Percentiles rank a stretch among this genome's conserved stretches.
Conservation (phyloP, 2,113 vertebrate genomes). For the Cavia aperea region DNA sequence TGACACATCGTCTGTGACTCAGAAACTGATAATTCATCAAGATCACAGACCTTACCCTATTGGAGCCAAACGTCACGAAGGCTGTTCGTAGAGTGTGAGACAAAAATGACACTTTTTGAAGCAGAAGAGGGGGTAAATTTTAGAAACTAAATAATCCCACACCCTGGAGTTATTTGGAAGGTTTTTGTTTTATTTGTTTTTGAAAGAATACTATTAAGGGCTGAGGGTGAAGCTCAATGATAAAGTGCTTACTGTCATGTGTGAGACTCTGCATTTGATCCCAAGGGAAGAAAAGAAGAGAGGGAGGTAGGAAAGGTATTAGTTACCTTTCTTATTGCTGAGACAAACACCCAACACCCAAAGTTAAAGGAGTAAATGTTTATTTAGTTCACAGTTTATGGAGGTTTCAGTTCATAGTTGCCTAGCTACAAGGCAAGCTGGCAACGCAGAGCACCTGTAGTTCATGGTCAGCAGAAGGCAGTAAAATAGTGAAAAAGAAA, state of each 20-base stretch:
- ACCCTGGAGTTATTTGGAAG: not conserved
- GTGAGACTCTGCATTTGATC: not conserved
- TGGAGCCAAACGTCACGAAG: not conserved
- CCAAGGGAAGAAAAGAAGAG: not conserved
- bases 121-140: not conserved
- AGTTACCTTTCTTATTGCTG: not conserved
- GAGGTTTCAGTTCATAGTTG: not conserved
- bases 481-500: not conserved
- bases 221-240: not conserved
- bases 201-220: not conserved
- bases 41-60: not conserved
- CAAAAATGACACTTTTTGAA: not conserved
- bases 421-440: not conserved
- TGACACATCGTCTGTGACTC: not conserved
- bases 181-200: not conserved
- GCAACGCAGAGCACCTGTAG: not conserved
- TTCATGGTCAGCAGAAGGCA: not conserved
- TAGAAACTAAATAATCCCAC: conserved; percentile 5
- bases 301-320: not conserved
- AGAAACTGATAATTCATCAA: not conserved
- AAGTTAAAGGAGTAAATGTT: not conserved
- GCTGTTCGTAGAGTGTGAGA: not conserved
- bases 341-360: not conserved
- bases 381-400: not conserved
- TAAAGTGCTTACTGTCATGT: not conserved